Conservation (phyloP, 2,797 vertebrate genomes). For the Mormyrops boulengeri region DNA sequence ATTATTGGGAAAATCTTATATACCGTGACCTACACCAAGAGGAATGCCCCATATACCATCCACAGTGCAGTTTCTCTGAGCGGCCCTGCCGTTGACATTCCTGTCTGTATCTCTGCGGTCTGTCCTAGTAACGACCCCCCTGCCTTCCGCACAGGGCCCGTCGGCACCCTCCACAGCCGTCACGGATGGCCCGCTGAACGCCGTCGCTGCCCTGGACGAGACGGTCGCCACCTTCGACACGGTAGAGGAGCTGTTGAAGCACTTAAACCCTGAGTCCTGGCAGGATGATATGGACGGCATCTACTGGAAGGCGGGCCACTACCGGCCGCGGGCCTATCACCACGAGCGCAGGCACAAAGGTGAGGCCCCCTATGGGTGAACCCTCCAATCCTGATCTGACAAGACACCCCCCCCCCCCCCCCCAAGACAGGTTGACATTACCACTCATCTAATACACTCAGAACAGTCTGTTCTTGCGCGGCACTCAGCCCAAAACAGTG, state of each 20-base stretch:
- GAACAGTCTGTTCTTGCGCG: background rate
- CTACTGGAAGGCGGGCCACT: slow-evolving; percentile 72
- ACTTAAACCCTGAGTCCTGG: slow-evolving; percentile 86
- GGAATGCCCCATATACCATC: background rate
- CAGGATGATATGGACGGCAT: slow-evolving; percentile 84
- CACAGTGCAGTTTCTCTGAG: background rate
- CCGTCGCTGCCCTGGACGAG: slow-evolving; percentile 74
- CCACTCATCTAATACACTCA: background rate
- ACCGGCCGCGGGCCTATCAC: slow-evolving; percentile 74
- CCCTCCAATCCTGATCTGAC: background rate
- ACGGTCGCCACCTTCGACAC: slow-evolving; percentile 83
- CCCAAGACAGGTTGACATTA: background rate
- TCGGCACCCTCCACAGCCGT: slow-evolving; percentile 46
- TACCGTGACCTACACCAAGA: background rate
- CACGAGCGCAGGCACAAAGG: slow-evolving; percentile 80
- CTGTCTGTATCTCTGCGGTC: slow-evolving; percentile 29
- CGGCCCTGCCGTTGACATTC: background rate
- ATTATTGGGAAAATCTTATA: background rate
- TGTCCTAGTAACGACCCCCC: slow-evolving; percentile 63
- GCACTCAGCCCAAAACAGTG: background rate
- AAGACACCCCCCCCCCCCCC: background rate
- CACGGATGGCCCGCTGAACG: slow-evolving; percentile 70
- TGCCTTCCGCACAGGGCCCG: slow-evolving; percentile 36
- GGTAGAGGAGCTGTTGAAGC: slow-evolving; percentile 79
- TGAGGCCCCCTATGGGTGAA: slow-evolving; percentile 42